Conservation (phyloP, 2,797 vertebrate species). For the Nothura maculosa region DNA sequence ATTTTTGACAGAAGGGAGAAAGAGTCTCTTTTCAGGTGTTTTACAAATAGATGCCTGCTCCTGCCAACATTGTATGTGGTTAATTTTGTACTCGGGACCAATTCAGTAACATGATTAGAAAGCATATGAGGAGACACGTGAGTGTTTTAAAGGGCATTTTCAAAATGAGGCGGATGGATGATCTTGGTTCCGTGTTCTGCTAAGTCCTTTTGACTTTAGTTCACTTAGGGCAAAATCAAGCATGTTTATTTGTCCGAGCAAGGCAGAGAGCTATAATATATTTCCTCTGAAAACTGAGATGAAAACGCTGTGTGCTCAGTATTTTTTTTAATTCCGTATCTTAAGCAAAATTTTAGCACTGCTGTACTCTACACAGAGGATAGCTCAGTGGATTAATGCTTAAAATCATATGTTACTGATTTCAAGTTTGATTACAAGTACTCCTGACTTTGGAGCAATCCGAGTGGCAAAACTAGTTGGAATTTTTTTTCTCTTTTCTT, state of each 20-base stretch:
- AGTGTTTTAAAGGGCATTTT: background rate
- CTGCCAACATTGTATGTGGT: background rate
- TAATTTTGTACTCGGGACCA: background rate
- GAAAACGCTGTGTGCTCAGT: conserved; percentile 40
- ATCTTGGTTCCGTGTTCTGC: conserved; percentile 60
- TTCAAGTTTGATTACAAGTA: background rate
- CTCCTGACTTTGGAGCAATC: background rate
- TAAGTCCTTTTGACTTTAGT: conserved; percentile 3
- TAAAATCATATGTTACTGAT: conserved; percentile 29
- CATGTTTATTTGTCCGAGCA: conserved; percentile 42
- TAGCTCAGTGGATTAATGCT: conserved; percentile 23
- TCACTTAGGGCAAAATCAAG: conserved; percentile 56
- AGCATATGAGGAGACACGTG: background rate
- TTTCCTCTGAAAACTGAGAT: conserved; percentile 54
- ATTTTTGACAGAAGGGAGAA: background rate
- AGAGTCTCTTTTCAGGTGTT: background rate
- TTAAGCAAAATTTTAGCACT: conserved; percentile 54
- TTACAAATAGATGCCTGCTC: background rate
- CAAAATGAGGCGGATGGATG: conserved; percentile 9
- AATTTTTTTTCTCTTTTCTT: background rate
- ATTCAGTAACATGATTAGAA: background rate
- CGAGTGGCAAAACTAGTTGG: background rate
- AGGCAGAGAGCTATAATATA: conserved; percentile 41
- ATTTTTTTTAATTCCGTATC: conserved; percentile 52
- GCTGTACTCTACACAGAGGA: conserved; percentile 1